A percentile compares a stretch with the other conserved stretches of the same genome.
Evolutionary conservation across 2,113 vertebrate genomes (phyloP).

Genomic region (Apistogramma diplotaenia): DNA sequence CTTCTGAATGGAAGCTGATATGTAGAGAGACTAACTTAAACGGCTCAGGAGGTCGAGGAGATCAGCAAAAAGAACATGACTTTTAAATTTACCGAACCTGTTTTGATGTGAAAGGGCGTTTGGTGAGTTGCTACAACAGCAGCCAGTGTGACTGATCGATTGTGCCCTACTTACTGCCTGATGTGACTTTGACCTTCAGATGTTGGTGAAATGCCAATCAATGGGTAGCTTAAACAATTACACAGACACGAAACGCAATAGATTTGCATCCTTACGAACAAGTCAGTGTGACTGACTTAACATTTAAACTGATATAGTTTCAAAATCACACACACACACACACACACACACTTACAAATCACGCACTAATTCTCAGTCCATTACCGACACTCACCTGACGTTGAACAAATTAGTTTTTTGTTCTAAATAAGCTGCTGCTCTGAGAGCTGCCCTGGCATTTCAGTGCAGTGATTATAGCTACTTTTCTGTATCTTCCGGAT

Average conservation of each 20-base stretch:
- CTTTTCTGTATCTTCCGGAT: constrained; percentile 17
- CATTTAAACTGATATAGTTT: neutral
- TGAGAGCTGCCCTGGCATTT: constrained; percentile 41
- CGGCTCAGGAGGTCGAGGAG: neutral
- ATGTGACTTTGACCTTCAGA: constrained; percentile 64
- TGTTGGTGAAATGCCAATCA: constrained; percentile 42
- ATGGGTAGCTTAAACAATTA: constrained; percentile 36
- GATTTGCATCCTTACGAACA: neutral
- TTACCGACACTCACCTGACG: constrained; percentile 5
- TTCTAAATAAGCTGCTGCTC: neutral
- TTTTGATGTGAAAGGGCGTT: neutral
- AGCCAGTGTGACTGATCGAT: constrained; percentile 50
- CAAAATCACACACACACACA: too few relatives aligned
- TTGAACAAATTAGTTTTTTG: neutral
- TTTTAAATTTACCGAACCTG: neutral
- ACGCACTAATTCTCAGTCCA: neutral
- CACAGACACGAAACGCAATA: neutral
- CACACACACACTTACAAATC: too few relatives aligned
- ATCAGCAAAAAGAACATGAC: neutral
- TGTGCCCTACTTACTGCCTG: constrained; percentile 55
- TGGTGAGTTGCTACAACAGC: neutral
- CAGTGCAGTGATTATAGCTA: constrained; percentile 8
- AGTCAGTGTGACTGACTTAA: neutral
- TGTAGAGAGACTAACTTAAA: neutral
- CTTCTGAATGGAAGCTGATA: neutral